Evolutionary conservation across 2,113 vertebrate species (phyloP).

Genomic region (Ciconia maguari): DNA sequence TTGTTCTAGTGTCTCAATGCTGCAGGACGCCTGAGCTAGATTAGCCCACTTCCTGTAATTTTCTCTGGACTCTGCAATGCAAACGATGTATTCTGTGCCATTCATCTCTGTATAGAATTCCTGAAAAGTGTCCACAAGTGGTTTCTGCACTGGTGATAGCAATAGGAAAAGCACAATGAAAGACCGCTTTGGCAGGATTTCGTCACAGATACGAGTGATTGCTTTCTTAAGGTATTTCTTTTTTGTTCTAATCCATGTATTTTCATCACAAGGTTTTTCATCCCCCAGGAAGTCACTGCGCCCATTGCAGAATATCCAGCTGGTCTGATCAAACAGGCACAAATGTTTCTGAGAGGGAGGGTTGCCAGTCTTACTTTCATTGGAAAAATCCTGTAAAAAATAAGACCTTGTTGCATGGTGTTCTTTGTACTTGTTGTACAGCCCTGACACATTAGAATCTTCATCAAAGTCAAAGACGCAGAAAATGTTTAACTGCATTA

Average conservation of each 20-base stretch:
- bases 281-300: conserved; percentile 74
- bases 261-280: conserved; percentile 76
- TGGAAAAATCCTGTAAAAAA: conserved; percentile 75
- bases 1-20: conserved; percentile 55
- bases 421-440: conserved; percentile 73
- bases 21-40: conserved; percentile 74
- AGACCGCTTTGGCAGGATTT: conserved; percentile 73
- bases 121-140: conserved; percentile 78
- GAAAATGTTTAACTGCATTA: conserved; percentile 79
- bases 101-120: conserved; percentile 83
- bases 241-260: conserved; percentile 78
- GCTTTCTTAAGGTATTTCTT: conserved; percentile 72
- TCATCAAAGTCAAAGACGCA: conserved; percentile 86
- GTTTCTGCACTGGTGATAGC: conserved; percentile 74
- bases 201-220: conserved; percentile 78
- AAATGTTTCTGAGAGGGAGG: conserved; percentile 59
- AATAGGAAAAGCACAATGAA: conserved; percentile 82
- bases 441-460: conserved; percentile 75
- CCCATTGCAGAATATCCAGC: conserved; percentile 88
- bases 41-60: conserved; percentile 74
- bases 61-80: conserved; percentile 75
- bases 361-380: conserved; percentile 32
- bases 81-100: conserved; percentile 78
- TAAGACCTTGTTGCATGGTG: conserved; percentile 72
- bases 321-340: conserved; percentile 79